Evolutionary conservation across 2,113 vertebrate genomes (phyloP).

Genomic region (Dermatemys mawii): DNA sequence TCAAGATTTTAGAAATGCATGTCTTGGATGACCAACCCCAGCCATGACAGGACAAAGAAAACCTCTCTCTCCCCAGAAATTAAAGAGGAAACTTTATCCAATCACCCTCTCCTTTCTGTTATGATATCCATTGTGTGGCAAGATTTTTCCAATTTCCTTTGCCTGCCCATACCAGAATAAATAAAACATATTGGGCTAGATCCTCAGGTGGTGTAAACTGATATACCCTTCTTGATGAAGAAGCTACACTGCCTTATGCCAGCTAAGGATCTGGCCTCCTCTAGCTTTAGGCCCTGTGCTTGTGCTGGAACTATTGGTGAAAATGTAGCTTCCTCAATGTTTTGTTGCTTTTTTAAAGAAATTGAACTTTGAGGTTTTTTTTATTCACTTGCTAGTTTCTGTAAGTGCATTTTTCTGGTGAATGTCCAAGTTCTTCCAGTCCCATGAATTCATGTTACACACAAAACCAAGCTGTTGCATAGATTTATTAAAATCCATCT

Average conservation of each 20-base stretch:
- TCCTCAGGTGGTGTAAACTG: not conserved
- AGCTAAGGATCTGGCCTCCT: not conserved
- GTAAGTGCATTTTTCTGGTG: not conserved
- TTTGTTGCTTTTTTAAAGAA: not conserved
- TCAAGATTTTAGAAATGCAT: rapidly evolving
- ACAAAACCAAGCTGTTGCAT: not conserved
- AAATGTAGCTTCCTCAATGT: not conserved
- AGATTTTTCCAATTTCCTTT: not conserved
- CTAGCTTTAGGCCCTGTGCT: rapidly evolving
- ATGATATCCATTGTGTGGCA: not conserved
- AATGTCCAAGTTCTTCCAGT: not conserved
- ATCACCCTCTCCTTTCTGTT: not conserved
- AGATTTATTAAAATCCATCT: not conserved
- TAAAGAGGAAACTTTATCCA: not conserved
- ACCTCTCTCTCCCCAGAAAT: not conserved
- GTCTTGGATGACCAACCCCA: not conserved
- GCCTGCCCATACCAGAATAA: not conserved
- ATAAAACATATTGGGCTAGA: not conserved
- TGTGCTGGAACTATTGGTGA: not conserved
- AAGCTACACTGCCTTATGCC: not conserved
- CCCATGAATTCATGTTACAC: not conserved
- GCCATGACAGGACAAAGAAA: not conserved
- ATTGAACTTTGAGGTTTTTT: not conserved
- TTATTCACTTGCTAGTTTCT: not conserved
- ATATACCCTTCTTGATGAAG: not conserved